Base-by-base conservation (phyloP, 2,888 invertebrate genomes). In the Pristionchus mayeri region DNA sequence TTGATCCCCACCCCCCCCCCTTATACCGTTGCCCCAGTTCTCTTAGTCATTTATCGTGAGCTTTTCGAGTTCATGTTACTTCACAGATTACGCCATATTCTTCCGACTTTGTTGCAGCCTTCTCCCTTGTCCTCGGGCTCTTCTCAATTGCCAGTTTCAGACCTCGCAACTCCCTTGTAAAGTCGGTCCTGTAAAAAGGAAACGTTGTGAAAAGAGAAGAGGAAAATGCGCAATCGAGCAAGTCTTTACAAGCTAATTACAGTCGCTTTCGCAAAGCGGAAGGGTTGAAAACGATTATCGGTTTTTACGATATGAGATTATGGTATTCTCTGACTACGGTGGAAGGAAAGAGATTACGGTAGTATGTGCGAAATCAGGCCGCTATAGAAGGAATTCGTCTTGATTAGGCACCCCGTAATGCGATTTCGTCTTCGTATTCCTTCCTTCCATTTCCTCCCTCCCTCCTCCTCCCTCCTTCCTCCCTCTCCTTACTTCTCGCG, bases 171-270 rank as follows among this genome's bases (percentile, higher is more conserved):
- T 40, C 44, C 44, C 21, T 16, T 44, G 71, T 71, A 71, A 71
- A 71, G 63, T 63, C 63, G 63, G 63, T 63, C 63, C 63, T 63
- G 63, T 13, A 63, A 63, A 57, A 37, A 34, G 21, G 63, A 21
- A 21, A 18, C 3, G 34, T 67, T 40, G 40, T 40, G 71, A 44
- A 71, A 71, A 71, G 40, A 40, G 11, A 30, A 16, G 9, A n/a
- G 21, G 24, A n/a, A 40, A 71, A 11, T 71, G 37, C 40, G 71
- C 71, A 71, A 71, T 44, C 63, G n/a, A n/a, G n/a, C 54, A 24
- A 16, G 16, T 63, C 44, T 63, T 63, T 63, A 63, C 63, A 63
- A 63, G 63, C 18, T 63, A 63, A 63, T 63, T 18, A 16, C 27
- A 16, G 18, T 63, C 63, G 30, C 63, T 37, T 34, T 63, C 63